A percentile compares a stretch with the other conserved stretches of the same genome.
phyloP scores from a whole-genome alignment of 2,888 invertebrate species.

The Elysia crispata region DNA sequence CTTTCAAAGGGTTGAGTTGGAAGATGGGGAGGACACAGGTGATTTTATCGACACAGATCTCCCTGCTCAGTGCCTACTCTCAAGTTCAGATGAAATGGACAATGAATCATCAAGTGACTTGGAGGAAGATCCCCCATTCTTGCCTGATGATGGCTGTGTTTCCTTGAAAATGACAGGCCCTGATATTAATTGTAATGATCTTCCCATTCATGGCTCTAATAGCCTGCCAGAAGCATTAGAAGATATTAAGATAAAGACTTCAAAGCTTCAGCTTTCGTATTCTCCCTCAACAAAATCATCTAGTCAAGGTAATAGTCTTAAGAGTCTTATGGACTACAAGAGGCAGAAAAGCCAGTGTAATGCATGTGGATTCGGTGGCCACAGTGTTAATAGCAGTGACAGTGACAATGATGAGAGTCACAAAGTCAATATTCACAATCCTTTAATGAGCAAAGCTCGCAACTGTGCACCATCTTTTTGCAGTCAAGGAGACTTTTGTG shows the following conservation, averaged over 20 bases:
- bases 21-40: slow-evolving; percentile 68
- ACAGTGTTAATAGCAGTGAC: slow-evolving; percentile 47
- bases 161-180: slow-evolving; percentile 3
- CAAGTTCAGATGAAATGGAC: slow-evolving; percentile 64
- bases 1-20: not conserved
- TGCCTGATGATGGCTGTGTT: not conserved
- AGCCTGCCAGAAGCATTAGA: slow-evolving; percentile 19
- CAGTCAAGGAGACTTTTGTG: not conserved
- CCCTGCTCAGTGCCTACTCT: slow-evolving; percentile 64
- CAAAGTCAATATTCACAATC: not conserved
- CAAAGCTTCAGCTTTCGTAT: slow-evolving; percentile 35
- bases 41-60: slow-evolving; percentile 75
- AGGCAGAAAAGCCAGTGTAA: too few species aligned
- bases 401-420: slow-evolving; percentile 54
- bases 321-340: too few species aligned
- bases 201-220: slow-evolving; percentile 32
- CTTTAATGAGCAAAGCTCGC: too few species aligned
- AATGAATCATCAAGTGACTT: slow-evolving; percentile 61
- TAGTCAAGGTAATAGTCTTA: not conserved
- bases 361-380: too few species aligned
- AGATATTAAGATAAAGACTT: not conserved
- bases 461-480: too few species aligned
- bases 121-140: slow-evolving; percentile 1
- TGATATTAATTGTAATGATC: slow-evolving; percentile 35
- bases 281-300: slow-evolving; percentile 22